Evolutionary conservation across 2,888 invertebrate genomes (phyloP).

Genomic region (Pachliopta kotzebuea): DNA sequence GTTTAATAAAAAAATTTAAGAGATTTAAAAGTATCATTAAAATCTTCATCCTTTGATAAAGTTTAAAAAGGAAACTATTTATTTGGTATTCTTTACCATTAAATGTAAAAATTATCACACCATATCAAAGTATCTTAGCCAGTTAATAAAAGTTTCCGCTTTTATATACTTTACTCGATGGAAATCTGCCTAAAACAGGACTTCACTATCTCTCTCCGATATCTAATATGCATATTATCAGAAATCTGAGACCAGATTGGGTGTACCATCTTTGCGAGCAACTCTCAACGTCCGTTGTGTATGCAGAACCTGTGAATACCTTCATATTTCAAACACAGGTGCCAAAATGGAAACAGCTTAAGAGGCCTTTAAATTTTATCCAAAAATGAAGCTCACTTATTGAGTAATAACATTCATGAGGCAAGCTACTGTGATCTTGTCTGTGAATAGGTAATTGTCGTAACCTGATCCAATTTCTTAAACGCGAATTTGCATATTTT

Average conservation of each 20-base stretch:
- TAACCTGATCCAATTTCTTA: conserved; percentile 63
- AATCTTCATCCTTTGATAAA: conserved; percentile 1
- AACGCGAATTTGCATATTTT: conserved; percentile 66
- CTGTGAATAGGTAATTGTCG: conserved; percentile 60
- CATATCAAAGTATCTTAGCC: conserved; percentile 9
- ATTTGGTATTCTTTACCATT: conserved; percentile 4
- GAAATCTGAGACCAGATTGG: conserved; percentile 59
- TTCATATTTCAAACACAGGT: conserved; percentile 35
- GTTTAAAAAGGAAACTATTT: conserved; percentile 4
- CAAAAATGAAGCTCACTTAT: conserved; percentile 17
- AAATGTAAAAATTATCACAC: conserved; percentile 19
- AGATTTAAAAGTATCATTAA: background rate
- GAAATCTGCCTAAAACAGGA: conserved; percentile 41
- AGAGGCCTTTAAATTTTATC: conserved; percentile 4
- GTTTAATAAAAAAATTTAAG: background rate
- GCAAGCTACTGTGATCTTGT: conserved; percentile 40
- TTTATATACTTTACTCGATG: conserved; percentile 53
- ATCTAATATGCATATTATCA: conserved; percentile 62
- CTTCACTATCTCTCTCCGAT: conserved; percentile 52
- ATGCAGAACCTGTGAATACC: conserved; percentile 52
- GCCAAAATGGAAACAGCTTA: conserved; percentile 5
- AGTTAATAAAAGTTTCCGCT: conserved; percentile 63
- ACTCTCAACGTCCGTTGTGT: conserved; percentile 48
- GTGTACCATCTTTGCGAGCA: conserved; percentile 47
- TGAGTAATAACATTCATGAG: conserved; percentile 26